These are phyloP conservation scores for Neodon shergylaensis DNA, from an alignment of 2,113 vertebrate genomes.

Conservation along the genomic window DNA sequence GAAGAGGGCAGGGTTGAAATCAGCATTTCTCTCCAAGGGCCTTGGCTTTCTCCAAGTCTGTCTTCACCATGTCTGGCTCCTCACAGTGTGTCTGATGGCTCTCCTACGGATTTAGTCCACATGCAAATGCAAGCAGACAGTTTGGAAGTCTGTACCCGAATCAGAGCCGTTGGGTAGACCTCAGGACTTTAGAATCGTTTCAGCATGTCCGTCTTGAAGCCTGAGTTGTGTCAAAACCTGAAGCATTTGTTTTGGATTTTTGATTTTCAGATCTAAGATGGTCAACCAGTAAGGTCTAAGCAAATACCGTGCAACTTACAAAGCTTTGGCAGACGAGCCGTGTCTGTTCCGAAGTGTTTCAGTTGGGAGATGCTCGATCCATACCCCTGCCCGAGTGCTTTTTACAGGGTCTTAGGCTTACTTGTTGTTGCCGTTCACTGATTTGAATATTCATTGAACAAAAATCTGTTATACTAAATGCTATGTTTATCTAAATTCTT, in stretches of 20 bases:
- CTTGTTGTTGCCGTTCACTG: neutral
- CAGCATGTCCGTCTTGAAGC: neutral
- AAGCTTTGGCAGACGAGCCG: neutral
- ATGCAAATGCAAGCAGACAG: too few species aligned
- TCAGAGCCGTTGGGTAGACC: neutral
- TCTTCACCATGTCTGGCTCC: neutral
- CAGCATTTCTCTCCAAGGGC: neutral
- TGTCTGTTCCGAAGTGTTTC: neutral
- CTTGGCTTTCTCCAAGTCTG: neutral
- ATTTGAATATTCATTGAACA: constrained; percentile 5
- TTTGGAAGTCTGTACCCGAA: neutral
- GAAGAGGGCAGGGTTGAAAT: neutral
- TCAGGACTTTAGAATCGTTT: neutral
- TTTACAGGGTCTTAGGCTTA: neutral
- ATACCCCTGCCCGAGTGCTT: neutral
- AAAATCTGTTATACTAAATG: neutral
- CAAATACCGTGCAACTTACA: neutral
- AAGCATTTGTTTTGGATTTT: neutral
- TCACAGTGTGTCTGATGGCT: neutral
- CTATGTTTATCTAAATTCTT: too few species aligned
- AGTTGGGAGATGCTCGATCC: neutral
- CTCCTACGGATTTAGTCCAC: neutral
- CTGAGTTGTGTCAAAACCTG: neutral
- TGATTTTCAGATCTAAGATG: neutral
- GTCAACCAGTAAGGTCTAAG: neutral